A percentile compares a stretch with the other conserved stretches of the same genome.
These are phyloP conservation scores for Pica pica DNA, from an alignment of 2,113 vertebrate genomes.

Conservation along the genomic window DNA sequence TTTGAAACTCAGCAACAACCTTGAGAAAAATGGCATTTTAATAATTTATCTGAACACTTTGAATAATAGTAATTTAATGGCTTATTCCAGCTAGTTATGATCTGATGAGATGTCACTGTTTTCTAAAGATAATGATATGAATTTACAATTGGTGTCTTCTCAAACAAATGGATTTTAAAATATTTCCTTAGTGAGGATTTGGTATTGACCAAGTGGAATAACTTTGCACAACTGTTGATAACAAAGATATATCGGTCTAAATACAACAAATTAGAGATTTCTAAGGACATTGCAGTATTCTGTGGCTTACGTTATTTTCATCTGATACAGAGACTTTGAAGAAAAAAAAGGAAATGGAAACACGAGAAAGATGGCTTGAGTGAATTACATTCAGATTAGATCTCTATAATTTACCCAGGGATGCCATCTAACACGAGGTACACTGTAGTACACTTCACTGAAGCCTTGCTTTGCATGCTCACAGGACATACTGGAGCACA, in stretches of 20 bases:
- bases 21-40: not conserved
- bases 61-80: not conserved
- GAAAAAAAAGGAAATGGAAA: not conserved
- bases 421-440: not conserved
- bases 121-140: not conserved
- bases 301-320: not conserved
- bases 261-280: not conserved
- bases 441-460: not conserved
- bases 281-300: not conserved
- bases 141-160: not conserved
- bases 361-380: not conserved
- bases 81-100: not conserved
- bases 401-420: slow-evolving; percentile 22
- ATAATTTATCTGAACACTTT: not conserved
- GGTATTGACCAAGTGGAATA: not conserved
- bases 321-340: not conserved
- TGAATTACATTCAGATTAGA: slow-evolving; percentile 16
- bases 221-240: not conserved
- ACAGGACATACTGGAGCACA: not conserved
- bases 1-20: not conserved
- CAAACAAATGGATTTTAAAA: not conserved
- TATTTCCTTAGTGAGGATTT: not conserved
- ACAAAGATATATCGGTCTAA: not conserved
- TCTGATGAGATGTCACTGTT: not conserved
- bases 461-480: not conserved